These are phyloP conservation scores for Engraulis encrasicolus DNA, from an alignment of 2,113 vertebrate genomes.

Conservation along the genomic window DNA sequence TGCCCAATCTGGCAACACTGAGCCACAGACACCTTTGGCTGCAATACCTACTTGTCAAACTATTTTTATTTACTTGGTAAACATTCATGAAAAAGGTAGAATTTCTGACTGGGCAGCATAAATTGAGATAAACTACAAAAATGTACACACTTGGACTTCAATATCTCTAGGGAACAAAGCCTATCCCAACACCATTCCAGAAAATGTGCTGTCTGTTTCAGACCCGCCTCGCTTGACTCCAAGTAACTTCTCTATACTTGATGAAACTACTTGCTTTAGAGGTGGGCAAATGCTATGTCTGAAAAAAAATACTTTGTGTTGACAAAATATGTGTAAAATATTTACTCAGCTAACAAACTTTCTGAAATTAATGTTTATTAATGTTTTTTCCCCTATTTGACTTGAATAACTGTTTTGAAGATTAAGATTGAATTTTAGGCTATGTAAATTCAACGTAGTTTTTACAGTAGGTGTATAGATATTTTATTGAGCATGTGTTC, in stretches of 20 bases:
- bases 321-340: background rate
- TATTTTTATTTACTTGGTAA: too few species aligned
- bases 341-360: background rate
- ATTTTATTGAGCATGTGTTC: background rate
- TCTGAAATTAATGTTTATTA: background rate
- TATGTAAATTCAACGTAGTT: background rate
- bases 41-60: too few species aligned
- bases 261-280: background rate
- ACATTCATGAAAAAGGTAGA: too few species aligned
- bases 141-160: too few species aligned
- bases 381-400: background rate
- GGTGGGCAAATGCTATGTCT: background rate
- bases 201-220: background rate
- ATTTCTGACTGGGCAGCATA: too few species aligned
- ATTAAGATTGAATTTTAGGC: background rate
- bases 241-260: background rate
- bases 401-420: background rate
- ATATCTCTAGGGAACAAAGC: too few species aligned
- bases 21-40: too few species aligned
- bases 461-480: slow-evolving; percentile 9
- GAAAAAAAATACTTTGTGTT: background rate
- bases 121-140: too few species aligned
- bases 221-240: background rate
- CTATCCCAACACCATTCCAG: background rate
- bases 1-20: too few species aligned